A percentile compares a stretch with the other conserved stretches of the same genome.
These are phyloP conservation scores for Lamproptera curius DNA, from an alignment of 2,888 invertebrate genomes.

Conservation along the genomic window DNA sequence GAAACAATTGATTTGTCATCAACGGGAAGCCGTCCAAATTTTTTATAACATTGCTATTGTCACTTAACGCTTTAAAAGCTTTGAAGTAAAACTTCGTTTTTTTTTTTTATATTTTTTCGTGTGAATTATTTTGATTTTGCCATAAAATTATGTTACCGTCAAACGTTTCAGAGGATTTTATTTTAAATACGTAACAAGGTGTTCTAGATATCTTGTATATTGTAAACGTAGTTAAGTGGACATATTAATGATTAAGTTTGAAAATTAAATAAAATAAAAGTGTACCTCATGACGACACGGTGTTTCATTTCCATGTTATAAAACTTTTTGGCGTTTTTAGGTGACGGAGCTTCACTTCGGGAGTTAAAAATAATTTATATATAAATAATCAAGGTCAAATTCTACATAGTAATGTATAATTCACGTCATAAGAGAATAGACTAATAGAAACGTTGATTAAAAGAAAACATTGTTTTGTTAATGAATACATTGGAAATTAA, in stretches of 20 bases:
- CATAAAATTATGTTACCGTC: conserved; percentile 15
- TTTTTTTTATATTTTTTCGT: conserved; percentile 8
- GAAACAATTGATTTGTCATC: background rate
- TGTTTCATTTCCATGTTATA: conserved; percentile 4
- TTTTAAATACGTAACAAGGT: conserved; percentile 10
- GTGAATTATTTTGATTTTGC: conserved; percentile 7
- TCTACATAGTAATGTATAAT: too few relatives aligned
- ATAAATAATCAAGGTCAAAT: too few relatives aligned
- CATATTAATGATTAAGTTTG: conserved; percentile 7
- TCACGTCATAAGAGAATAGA: too few relatives aligned
- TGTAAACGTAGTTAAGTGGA: conserved; percentile 8
- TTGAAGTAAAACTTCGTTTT: conserved; percentile 19
- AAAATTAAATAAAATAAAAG: conserved; percentile 8
- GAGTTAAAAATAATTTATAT: too few relatives aligned
- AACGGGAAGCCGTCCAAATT: conserved; percentile 3
- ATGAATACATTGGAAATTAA: too few relatives aligned
- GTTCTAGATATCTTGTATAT: conserved; percentile 8
- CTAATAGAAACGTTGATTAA: too few relatives aligned
- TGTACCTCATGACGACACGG: conserved; percentile 1
- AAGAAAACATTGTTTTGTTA: too few relatives aligned
- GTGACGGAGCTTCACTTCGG: too few relatives aligned
- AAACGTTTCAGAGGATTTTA: conserved; percentile 9
- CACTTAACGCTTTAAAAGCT: conserved; percentile 5
- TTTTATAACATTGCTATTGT: background rate
- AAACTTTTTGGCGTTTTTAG: too few relatives aligned